Conservation (phyloP, 2,888 invertebrate genomes). For the Callyntrura guangdongensis region DNA sequence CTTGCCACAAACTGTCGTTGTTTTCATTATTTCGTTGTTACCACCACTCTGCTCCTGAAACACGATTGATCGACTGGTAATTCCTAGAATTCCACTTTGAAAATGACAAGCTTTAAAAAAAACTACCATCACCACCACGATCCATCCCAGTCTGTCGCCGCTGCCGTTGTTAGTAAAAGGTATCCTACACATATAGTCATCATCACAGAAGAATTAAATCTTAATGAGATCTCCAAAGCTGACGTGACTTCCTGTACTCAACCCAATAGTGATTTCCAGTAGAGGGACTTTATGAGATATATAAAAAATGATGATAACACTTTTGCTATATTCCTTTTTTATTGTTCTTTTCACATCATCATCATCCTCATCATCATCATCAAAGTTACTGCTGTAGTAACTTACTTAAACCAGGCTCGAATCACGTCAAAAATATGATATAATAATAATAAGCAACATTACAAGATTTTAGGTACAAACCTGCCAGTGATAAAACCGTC, state of each 20-base stretch:
- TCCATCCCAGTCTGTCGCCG: neutral
- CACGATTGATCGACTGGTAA: constrained; percentile 48
- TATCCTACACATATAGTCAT: constrained; percentile 33
- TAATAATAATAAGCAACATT: too few relatives aligned
- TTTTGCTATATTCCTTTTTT: too few relatives aligned
- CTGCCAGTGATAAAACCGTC: too few relatives aligned
- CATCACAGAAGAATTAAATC: constrained; percentile 56
- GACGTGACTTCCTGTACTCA: constrained; percentile 60
- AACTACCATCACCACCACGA: neutral
- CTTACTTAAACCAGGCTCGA: too few relatives aligned
- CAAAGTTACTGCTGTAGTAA: too few relatives aligned
- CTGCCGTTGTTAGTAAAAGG: too few relatives aligned
- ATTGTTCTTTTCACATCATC: too few relatives aligned
- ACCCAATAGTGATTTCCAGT: constrained; percentile 45
- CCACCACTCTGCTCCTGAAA: neutral
- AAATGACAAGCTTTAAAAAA: constrained; percentile 54
- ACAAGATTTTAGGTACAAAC: too few relatives aligned
- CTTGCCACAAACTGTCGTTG: constrained; percentile 38
- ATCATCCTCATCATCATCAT: too few relatives aligned
- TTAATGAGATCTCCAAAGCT: constrained; percentile 70
- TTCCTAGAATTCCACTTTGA: constrained; percentile 52
- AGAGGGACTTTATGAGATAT: constrained; percentile 21
- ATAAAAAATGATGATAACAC: neutral
- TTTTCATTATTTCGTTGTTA: constrained; percentile 8
- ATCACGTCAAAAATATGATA: too few relatives aligned